Evolutionary conservation across 2,113 vertebrate genomes (phyloP), one percentile per base, ranked within the genome.

Genomic region (Gyps fulvus): DNA sequence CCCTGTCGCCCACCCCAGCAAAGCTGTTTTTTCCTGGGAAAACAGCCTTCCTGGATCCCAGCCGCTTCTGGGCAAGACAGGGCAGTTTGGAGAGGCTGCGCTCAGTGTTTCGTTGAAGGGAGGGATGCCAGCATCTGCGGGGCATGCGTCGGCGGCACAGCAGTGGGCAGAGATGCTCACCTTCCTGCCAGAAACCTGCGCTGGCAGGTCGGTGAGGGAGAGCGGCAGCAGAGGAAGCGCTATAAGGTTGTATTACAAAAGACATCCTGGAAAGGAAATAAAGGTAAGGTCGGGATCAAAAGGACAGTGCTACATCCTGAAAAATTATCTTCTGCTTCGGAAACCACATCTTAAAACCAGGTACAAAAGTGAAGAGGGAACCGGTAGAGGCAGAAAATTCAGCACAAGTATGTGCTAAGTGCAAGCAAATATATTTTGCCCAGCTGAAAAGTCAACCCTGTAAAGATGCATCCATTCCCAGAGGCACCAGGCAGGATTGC

Each of bases 321-420:
- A 45, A 94, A 70, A 76, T 32, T 38, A 65, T 5, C 55, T 61
- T 49, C 80, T 71, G 19, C 54, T 59, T 66, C 2, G 0, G 20
- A 13, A 96, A 50, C 40, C 20, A 8, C 45, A n/a, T 23, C 45
- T 50, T 65, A 66, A 65, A 63, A 83, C 38, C n/a, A 42, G 43
- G 45, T 38, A 50, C 11, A 42, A 9, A 52, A 62, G 45, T 2
- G 6, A 62, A 42, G 57, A 72, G 47, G 6, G 32, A 92, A 34
- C 23, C 0, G 0, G 20, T 1, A 5, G 25, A 90, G 59, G n/a
- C 50, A 93, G 32, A 83, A 88, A 93, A 94, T 36, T 50, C 47
- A 63, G 29, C 2, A 0, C 27, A 49, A 72, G 19, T 1, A 6
- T 0, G 0, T 18, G 29, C 15, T 57, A n/a, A 73, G 14, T 15